Base-by-base conservation (phyloP, 2,797 vertebrate genomes). In the Eupleurogrammus muticus region DNA sequence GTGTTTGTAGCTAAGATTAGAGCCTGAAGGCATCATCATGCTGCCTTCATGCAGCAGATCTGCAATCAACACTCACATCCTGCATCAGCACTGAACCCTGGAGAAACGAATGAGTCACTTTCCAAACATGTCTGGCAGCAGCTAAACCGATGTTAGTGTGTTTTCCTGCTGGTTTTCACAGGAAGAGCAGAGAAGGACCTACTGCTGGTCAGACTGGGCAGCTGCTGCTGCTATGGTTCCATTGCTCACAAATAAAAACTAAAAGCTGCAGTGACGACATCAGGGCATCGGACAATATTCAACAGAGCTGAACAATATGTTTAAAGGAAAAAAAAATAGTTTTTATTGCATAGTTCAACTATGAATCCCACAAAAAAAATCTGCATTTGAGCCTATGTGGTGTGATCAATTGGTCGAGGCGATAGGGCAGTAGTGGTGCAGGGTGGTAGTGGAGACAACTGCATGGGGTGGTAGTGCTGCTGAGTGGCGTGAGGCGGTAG, bases 11-110 rank as follows among this genome's bases (percentile, higher is more conserved):
- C 40, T 1, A 0, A 70, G 61, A 76, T 72, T 49, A 76, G 69
- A 71, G 13, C 1, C 20, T 48, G 65, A 66, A 19, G 12, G 21
- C 68, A 53, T 42, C 12, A 9, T 34, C n/a, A 14, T n/a, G 32
- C 6, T 24, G 13, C 58, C 9, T 67, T 67, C 16, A 7, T 42
- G 63, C 57, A 14, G 5, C 19, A 42, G 70, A 71, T 83, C 73
- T 83, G 2, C 48, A 38, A 67, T 5, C 47, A 89, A 89, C 83
- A 89, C 82, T 83, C 81, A 89, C 87, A 86, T 91, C 88, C 90
- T 90, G 84, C 28, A 24, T 74, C 68, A 48, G 35, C 58, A 71
- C 72, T 40, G 40, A 65, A 73, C 50, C 63, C 57, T 84, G 51
- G 62, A 50, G 49, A 5, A 67, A 58, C 42, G 32, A 48, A 65